Evolutionary conservation across 2,113 vertebrate genomes (phyloP).

Genomic region (Aspiorhynchus laticeps): DNA sequence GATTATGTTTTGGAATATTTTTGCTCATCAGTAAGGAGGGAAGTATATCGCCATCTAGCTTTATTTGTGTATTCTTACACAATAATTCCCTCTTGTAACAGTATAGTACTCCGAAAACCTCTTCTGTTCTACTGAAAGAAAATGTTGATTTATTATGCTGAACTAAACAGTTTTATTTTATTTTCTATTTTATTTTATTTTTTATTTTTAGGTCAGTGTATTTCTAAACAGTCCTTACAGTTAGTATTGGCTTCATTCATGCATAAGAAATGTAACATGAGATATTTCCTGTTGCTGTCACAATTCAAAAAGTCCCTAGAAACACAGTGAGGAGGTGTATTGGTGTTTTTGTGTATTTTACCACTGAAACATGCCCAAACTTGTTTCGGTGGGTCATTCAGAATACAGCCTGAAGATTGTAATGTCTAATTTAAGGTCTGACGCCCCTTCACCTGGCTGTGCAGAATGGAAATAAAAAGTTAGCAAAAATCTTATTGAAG

Average conservation of each 20-base stretch:
- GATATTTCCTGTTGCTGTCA: slow-evolving; percentile 57
- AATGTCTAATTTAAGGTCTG: slow-evolving; percentile 73
- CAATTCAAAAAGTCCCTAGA: slow-evolving; percentile 56
- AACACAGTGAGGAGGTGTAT: slow-evolving; percentile 26
- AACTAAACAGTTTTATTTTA: not conserved
- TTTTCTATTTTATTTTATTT: not conserved
- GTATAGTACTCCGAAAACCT: not conserved
- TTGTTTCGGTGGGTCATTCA: slow-evolving; percentile 7
- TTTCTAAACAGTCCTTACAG: not conserved
- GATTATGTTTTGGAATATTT: not conserved
- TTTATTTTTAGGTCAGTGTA: not conserved
- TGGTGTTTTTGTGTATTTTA: not conserved
- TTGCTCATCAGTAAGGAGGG: not conserved
- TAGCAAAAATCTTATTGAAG: slow-evolving; percentile 76
- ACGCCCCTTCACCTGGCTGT: slow-evolving; percentile 85
- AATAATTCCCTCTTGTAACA: not conserved
- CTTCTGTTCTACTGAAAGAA: not conserved
- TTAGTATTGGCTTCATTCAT: not conserved
- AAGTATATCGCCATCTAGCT: slow-evolving; percentile 2
- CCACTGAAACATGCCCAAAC: not conserved
- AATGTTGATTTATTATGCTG: not conserved
- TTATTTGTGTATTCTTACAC: slow-evolving; percentile 14
- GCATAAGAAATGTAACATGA: slow-evolving; percentile 4
- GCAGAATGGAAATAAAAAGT: slow-evolving; percentile 68
- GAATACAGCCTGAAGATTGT: not conserved